phyloP scores from a whole-genome alignment of 2,797 vertebrate genomes.

The Chanos chanos region DNA sequence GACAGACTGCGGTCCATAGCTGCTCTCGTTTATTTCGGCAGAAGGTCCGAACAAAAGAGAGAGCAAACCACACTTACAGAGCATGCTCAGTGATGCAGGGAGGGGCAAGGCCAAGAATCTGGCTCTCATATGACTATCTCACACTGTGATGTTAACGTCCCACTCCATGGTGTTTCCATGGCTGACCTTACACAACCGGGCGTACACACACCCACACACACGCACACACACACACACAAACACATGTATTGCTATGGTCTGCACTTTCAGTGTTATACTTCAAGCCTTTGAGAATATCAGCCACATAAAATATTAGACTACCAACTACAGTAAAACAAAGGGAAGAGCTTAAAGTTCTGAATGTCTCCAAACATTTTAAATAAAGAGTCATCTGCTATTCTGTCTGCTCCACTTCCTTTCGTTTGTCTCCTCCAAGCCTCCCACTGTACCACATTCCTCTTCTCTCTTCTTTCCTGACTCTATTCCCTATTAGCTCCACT shows the following conservation, averaged over 20 bases:
- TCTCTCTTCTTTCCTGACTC: not conserved
- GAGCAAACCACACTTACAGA: no score
- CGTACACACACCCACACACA: not conserved
- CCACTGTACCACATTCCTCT: constrained; percentile 3
- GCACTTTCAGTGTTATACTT: no score
- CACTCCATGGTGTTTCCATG: not conserved
- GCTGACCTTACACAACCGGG: not conserved
- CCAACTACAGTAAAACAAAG: no score
- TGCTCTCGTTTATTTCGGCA: no score
- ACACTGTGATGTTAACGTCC: constrained; percentile 26
- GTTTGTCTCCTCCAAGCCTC: constrained; percentile 2
- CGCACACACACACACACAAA: not conserved
- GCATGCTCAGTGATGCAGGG: not conserved
- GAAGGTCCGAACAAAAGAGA: no score
- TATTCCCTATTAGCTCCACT: no score
- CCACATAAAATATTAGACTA: no score
- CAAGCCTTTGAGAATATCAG: no score
- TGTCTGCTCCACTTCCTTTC: not conserved
- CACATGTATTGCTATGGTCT: no score
- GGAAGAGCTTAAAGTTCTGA: no score
- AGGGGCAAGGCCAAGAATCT: constrained; percentile 5
- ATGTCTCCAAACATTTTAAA: no score
- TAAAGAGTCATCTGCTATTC: no score
- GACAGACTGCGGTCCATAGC: constrained; percentile 59
- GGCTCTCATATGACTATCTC: constrained; percentile 38